Evolutionary conservation across 2,888 invertebrate species (phyloP).

Genomic region (Platynereis dumerilii): DNA sequence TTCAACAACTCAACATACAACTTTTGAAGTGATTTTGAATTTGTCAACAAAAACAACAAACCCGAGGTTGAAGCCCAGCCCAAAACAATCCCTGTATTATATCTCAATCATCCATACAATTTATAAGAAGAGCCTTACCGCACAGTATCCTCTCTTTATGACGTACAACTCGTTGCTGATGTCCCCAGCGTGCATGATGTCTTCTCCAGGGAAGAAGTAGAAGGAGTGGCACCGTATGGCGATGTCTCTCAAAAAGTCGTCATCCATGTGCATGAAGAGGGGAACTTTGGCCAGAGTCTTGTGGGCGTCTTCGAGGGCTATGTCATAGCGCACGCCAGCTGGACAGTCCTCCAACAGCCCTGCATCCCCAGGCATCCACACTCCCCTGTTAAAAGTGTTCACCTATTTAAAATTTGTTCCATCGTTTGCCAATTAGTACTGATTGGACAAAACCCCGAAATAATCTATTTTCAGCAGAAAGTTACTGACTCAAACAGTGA

Average conservation of each 20-base stretch:
- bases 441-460: too few relatives aligned
- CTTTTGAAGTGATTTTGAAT: too few relatives aligned
- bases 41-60: too few relatives aligned
- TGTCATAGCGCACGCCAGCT: slow-evolving; percentile 30
- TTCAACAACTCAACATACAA: too few relatives aligned
- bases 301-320: slow-evolving; percentile 26
- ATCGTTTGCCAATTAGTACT: too few relatives aligned
- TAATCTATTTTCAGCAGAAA: too few relatives aligned
- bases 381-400: slow-evolving; percentile 30
- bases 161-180: slow-evolving; percentile 37
- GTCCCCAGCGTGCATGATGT: slow-evolving; percentile 34
- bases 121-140: too few relatives aligned
- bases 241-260: slow-evolving; percentile 30
- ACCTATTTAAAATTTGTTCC: too few relatives aligned
- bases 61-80: too few relatives aligned
- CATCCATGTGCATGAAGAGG: slow-evolving; percentile 33
- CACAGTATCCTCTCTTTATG: slow-evolving; percentile 32
- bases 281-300: slow-evolving; percentile 27
- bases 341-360: slow-evolving; percentile 35
- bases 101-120: too few relatives aligned
- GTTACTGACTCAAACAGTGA: too few relatives aligned
- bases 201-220: slow-evolving; percentile 36
- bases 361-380: slow-evolving; percentile 36
- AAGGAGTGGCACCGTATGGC: slow-evolving; percentile 25
- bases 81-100: too few relatives aligned